Base-by-base conservation (phyloP, 2,888 invertebrate species). In the Trissolcus japonicus region DNA sequence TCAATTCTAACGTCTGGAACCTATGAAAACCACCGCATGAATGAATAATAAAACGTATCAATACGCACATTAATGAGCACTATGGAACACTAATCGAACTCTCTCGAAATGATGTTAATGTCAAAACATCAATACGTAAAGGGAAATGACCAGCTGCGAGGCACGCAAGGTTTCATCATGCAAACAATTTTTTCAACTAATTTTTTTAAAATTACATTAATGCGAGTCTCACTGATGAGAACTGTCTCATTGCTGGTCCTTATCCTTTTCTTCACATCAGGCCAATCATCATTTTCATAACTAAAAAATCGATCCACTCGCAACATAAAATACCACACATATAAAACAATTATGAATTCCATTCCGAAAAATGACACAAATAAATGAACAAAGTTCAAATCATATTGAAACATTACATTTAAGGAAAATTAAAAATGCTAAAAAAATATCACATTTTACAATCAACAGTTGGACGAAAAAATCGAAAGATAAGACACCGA, bases 351-450 rank as follows among this genome's bases (percentile, higher is more conserved):
- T 76, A 83, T 74, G 78, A 80, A 84, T 85, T 84, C 86, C 87
- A 86, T 86, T 87, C 83, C 83, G 83, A 66, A 84, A 25, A 25
- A 87, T 85, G 84, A 87, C 86, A 87, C 80, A 82, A 81, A 87
- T 25, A 84, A 84, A 82, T 83, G 82, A 79, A 62, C 83, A 80
- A 71, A 81, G 82, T 84, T 74, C 79, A 81, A 83, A 83, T 82
- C 76, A 81, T 83, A 83, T 82, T 77, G 82, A 79, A 83, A 88
- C 87, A 89, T 83, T 87, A 88, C 88, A 88, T 83, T 85, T 85
- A 88, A 83, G 82, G 82, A 82, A 17, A 82, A 17, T 83, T 46
- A 82, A 9, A 85, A 86, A 86, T 85, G 87, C 86, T 87, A 88
- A 87, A 66, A 9, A 51, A 41, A 55, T 65, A 46, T 66, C 56